Base-by-base conservation (phyloP, 2,888 invertebrate species). In the Hirtodrosophila alboralis region DNA sequence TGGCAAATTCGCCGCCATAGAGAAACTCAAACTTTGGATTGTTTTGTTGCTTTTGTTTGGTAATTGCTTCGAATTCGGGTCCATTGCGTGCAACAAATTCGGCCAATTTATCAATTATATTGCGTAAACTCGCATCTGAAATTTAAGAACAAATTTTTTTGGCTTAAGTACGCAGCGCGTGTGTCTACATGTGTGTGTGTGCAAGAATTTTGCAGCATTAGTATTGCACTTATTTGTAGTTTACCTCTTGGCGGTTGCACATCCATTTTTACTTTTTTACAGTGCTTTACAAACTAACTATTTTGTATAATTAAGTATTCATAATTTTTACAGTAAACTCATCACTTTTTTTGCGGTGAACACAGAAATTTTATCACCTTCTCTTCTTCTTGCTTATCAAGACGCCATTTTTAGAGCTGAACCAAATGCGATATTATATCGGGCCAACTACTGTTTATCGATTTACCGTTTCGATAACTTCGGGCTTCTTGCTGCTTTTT, bases 41-140 rank as follows among this genome's bases (percentile, higher is more conserved):
- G 89, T 97, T 97, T 91, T 97, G 96, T 91, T 99, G 98, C 91
- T 98, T 98, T 89, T 96, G 96, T 93, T 98, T 98, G 62, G 98
- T 98, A 96, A 98, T 98, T 91, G 96, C 95, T 92, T 99, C 99
- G 91, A 98, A 98, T 90, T 98, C 98, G n/a, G 97, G 98, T 48
- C 99, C 99, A 95, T 98, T 99, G 91, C 98, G 92, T 59, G 99
- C 99, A 75, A 99, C 99, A 93, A 99, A 99, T 91, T 98, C 97
- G 9, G 99, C 99, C 85, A 99, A 92, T 92, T 98, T 98, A 92
- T 99, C 99, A 88, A 99, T 99, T 88, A 98, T 98, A 92, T 97
- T 98, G 89, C 96, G 95, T 87, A 98, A 93, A 90, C 98, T 98
- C 88, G 95, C 95, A 93, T 98, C 98, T 91, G 64, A 28, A 33